phyloP scores from a whole-genome alignment of 2,888 invertebrate species.

The Cacoxenus indagator region DNA sequence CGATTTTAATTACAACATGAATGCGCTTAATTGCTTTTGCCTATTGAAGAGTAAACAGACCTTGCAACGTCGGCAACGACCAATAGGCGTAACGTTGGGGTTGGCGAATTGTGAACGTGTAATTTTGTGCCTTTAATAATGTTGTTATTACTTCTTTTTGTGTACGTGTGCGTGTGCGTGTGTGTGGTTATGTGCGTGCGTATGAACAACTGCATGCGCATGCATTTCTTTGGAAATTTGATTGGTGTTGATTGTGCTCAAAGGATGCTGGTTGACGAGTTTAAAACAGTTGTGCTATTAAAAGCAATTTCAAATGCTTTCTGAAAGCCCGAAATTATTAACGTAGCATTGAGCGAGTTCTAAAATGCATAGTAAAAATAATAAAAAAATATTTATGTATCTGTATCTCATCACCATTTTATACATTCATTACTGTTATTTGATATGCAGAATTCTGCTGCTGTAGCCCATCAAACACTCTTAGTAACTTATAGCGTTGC shows the following conservation, averaged over 20 bases:
- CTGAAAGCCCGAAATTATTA: background rate
- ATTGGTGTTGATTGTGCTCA: background rate
- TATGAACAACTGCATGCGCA: background rate
- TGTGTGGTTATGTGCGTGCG: background rate
- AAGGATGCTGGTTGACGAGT: background rate
- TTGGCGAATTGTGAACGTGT: background rate
- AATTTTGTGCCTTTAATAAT: background rate
- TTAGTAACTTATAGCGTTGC: too few species aligned
- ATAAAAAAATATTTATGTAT: too few species aligned
- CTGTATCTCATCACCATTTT: too few species aligned
- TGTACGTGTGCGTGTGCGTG: background rate
- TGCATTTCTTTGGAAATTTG: background rate
- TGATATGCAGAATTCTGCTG: too few species aligned
- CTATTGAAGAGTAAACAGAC: conserved; percentile 1
- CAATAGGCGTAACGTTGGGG: background rate
- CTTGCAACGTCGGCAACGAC: background rate
- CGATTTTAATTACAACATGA: conserved; percentile 33
- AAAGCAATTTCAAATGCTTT: background rate
- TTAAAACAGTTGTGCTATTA: background rate
- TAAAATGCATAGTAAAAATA: too few species aligned
- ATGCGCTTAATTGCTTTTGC: conserved; percentile 10
- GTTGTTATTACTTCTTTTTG: background rate
- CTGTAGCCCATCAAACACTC: too few species aligned
- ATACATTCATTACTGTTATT: too few species aligned
- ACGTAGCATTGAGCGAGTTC: too few species aligned